A percentile compares a stretch with the other conserved stretches of the same genome.
Evolutionary conservation across 2,888 invertebrate species (phyloP).

Genomic region (Homarus gammarus): DNA sequence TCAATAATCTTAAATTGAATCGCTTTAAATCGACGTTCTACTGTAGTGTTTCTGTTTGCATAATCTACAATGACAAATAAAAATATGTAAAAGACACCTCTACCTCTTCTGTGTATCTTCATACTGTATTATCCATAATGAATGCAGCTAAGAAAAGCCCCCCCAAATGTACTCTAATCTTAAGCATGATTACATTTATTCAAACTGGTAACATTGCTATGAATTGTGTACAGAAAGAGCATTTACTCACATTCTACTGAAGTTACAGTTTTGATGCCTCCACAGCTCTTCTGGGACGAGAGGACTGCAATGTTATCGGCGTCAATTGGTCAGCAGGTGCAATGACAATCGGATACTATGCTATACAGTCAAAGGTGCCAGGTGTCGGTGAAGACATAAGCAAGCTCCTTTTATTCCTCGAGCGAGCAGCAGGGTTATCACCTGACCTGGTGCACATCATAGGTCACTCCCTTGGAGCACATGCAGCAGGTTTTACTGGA

Average conservation of each 20-base stretch:
- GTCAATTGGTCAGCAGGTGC: slow-evolving; percentile 81
- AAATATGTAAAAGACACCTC: too few species aligned
- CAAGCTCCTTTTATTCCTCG: slow-evolving; percentile 76
- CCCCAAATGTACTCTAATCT: too few species aligned
- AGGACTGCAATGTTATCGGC: slow-evolving; percentile 80
- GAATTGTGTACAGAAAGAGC: background rate
- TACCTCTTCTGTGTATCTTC: too few species aligned
- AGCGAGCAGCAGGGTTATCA: slow-evolving; percentile 74
- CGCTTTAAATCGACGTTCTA: too few species aligned
- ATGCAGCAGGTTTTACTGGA: slow-evolving; percentile 77
- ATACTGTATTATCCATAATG: too few species aligned
- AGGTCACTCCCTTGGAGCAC: slow-evolving; percentile 77
- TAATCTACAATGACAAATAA: too few species aligned
- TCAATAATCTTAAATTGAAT: too few species aligned
- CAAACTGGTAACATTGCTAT: too few species aligned
- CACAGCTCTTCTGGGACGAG: slow-evolving; percentile 66
- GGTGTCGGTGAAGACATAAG: slow-evolving; percentile 78
- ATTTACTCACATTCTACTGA: background rate
- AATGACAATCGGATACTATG: slow-evolving; percentile 77
- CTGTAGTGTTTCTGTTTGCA: too few species aligned
- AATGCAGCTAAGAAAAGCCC: too few species aligned
- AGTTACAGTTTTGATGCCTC: background rate
- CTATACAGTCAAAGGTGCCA: slow-evolving; percentile 71
- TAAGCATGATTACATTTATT: too few species aligned
- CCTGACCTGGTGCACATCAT: slow-evolving; percentile 76